Conservation (phyloP, 2,113 vertebrate species). For the Aspiorhynchus laticeps region DNA sequence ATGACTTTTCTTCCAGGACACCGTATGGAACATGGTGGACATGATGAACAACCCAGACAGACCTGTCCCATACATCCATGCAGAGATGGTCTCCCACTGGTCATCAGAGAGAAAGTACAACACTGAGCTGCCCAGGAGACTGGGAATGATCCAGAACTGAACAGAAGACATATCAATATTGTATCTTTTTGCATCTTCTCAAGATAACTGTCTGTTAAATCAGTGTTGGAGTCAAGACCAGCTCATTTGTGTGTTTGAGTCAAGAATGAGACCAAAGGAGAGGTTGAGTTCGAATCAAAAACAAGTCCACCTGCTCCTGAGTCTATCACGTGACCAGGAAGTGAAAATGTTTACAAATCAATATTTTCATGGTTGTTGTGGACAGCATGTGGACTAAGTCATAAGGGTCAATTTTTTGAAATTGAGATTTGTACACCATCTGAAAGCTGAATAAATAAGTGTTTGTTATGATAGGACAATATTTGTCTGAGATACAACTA, state of each 20-base stretch:
- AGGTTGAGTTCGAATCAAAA: neutral
- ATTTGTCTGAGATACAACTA: too few species aligned
- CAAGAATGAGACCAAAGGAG: neutral
- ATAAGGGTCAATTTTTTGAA: too few species aligned
- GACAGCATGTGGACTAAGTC: neutral
- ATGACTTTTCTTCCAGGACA: constrained; percentile 96
- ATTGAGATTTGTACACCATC: too few species aligned
- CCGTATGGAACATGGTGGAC: constrained; percentile 92
- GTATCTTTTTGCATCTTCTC: neutral
- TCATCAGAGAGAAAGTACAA: constrained; percentile 89
- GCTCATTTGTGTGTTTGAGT: neutral
- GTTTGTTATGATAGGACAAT: too few species aligned
- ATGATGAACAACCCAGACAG: constrained; percentile 93
- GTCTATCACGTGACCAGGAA: neutral
- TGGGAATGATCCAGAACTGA: constrained; percentile 75
- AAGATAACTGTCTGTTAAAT: neutral
- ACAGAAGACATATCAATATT: constrained; percentile 23
- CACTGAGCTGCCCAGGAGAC: constrained; percentile 89
- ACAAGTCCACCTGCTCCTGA: neutral
- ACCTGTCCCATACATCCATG: constrained; percentile 93
- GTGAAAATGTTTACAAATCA: neutral
- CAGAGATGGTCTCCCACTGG: constrained; percentile 88
- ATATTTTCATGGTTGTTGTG: neutral
- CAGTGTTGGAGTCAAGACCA: neutral
- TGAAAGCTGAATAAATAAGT: too few species aligned